Evolutionary conservation across 2,113 vertebrate species (phyloP).

Genomic region (Sigmodon hispidus): DNA sequence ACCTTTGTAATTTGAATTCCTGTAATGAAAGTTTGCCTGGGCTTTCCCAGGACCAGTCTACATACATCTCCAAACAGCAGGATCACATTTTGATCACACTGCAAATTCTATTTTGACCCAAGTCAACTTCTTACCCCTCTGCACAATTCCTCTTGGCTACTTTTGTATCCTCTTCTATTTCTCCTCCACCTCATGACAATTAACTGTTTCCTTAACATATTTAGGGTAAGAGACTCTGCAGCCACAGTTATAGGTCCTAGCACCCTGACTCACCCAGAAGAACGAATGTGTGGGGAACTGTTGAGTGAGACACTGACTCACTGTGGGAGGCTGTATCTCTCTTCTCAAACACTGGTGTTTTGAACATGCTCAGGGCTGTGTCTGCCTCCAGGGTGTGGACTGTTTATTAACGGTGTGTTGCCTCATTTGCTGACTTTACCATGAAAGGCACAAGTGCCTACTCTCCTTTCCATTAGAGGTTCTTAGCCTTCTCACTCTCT

Average conservation of each 20-base stretch:
- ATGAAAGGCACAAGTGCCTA: neutral
- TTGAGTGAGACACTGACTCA: conserved; percentile 16
- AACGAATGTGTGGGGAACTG: neutral
- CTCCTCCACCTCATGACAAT: neutral
- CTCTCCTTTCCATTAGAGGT: neutral
- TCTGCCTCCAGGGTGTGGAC: neutral
- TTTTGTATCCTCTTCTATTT: neutral
- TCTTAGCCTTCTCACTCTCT: neutral
- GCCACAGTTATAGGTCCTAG: neutral
- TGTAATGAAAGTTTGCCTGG: neutral
- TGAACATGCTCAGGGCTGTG: neutral
- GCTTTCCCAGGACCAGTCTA: neutral
- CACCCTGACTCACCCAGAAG: neutral
- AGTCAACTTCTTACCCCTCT: neutral
- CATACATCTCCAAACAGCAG: neutral
- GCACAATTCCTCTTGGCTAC: neutral
- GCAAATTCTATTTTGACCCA: neutral
- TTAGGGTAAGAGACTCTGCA: neutral
- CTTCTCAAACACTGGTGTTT: neutral
- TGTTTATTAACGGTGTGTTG: neutral
- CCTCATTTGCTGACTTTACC: neutral
- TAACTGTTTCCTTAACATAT: neutral
- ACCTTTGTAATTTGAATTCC: neutral
- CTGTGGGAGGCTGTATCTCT: rapidly evolving
- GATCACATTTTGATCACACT: neutral